Base-by-base conservation (phyloP, 2,113 vertebrate genomes). In the Centropus bengalensis region DNA sequence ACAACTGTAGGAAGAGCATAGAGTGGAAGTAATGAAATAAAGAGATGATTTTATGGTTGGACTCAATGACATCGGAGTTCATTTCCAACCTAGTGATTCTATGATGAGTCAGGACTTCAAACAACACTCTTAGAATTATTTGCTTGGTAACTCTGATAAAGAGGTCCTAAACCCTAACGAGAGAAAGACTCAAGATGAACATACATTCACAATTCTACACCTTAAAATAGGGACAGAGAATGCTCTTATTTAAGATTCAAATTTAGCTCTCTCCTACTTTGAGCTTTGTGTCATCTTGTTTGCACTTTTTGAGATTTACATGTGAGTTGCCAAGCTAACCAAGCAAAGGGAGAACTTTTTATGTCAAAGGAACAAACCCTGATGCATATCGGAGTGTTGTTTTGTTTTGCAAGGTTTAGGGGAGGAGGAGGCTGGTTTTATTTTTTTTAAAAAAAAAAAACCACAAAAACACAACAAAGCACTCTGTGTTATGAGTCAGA, bases 241-340 rank as follows among this genome's bases (percentile, higher is more conserved):
- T 78, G 59, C 2, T 14, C 63, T 73, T 47, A 66, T 80, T 95
- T 82, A 89, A 86, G 56, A 78, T 45, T 66, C 76, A 95, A 83
- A 94, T 92, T 95, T 92, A 95, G 62, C 44, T 92, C 33, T 63
- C 66, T 90, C 75, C 90, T 69, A 78, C 74, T 67, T 47, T 28
- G 38, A 88, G 36, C 19, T 58, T 47, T 56, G 49, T 79, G 40
- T 62, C 71, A 82, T 70, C 75, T 84, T 69, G 23, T 36, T 36
- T 81, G 58, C 14, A n/a, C 33, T 76, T 83, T 23, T 69, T 92
- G 82, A 51, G 40, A 54, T 91, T 92, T 85, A 89, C 52, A 82
- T 10, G 11, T 62, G 58, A 93, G 86, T 63, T 94, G 40, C 63
- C 10, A 3, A 80, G 52, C 79, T 63, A 91, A 91, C 51, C 13